Percentiles rank a stretch among this genome's conserved stretches.
Evolutionary conservation across 2,113 vertebrate species (phyloP).

Genomic region (Hucho hucho): DNA sequence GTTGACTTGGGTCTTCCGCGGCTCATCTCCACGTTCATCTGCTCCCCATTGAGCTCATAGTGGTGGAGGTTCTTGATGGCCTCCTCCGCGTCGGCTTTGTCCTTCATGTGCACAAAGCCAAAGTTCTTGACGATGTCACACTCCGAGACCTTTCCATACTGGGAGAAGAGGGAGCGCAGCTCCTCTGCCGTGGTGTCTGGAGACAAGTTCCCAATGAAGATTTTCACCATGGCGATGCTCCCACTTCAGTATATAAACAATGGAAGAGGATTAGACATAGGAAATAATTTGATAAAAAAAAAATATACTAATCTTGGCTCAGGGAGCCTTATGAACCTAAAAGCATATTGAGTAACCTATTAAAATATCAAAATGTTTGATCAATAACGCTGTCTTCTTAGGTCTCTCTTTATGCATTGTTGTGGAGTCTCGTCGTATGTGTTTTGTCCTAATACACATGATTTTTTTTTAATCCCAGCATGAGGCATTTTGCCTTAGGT

Average conservation of each 20-base stretch:
- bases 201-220: conserved; percentile 95
- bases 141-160: conserved; percentile 93
- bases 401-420: too few relatives aligned
- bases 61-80: conserved; percentile 93
- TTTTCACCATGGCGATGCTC: conserved; percentile 86
- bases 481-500: too few relatives aligned
- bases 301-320: too few relatives aligned
- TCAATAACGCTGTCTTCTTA: too few relatives aligned
- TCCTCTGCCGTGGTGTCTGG: conserved; percentile 88
- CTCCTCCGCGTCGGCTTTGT: conserved; percentile 85
- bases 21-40: conserved; percentile 93
- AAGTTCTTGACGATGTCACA: conserved; percentile 97
- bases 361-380: too few relatives aligned
- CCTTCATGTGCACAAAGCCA: conserved; percentile 95
- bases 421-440: too few relatives aligned
- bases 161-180: conserved; percentile 89
- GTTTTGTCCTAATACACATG: too few relatives aligned
- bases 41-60: conserved; percentile 89
- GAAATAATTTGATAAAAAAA: too few relatives aligned
- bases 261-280: neutral
- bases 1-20: conserved; percentile 88
- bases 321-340: too few relatives aligned
- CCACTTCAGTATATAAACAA: conserved; percentile 32
- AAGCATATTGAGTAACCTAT: too few relatives aligned
- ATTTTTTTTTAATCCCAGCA: too few relatives aligned